Base-by-base conservation (phyloP, 37 sponge, comb jelly and placozoan genomes). In the Oscarella lobularis region DNA sequence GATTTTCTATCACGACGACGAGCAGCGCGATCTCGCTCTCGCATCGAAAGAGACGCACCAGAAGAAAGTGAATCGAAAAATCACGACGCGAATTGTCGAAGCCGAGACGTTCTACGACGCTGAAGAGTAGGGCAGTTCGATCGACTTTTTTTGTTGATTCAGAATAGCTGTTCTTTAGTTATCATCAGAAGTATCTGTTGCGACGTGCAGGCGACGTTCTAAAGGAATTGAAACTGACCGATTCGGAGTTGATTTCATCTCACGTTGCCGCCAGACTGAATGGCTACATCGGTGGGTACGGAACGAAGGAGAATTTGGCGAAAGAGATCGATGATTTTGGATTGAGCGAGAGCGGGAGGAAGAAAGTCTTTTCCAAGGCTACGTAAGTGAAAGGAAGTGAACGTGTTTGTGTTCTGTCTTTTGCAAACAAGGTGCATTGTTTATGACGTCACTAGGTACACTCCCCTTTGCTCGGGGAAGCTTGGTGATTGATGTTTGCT, bases 181-280 rank as follows among this genome's bases (percentile, higher is more conserved):
- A 95, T 67, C 96, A 95, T 38, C 96, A 95, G 66, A 95, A 95
- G 82, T 95, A 91, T 70, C 84, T 95, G 0, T 85, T 95, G 1
- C 79, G 93, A 29, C 93, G 91, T 38, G 78, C 88, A 38, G 31
- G 85, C 54, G 85, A 80, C 36, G 80, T 95, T 40, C 39, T 82
- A n/a, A 41, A 79, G 1, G 85, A 71, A 33, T 84, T 95, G 66
- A 48, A 73, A 33, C 80, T 95, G 35, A 66, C 86, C 20, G 87
- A 95, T 37, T 65, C 79, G 31, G 89, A 95, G 36, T 66, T 95
- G 39, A 91, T 92, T 67, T 74, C 73, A 5, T 92, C 93, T 30
- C 78, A 79, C 69, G 60, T 79, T 31, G 93, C 89, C 35, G 41
- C 84, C 40, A 73, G 89, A 30, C 78, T 95, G 31, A 95, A 95